Evolutionary conservation across 2,797 vertebrate species (phyloP).

Genomic region (Myotis findleyi): DNA sequence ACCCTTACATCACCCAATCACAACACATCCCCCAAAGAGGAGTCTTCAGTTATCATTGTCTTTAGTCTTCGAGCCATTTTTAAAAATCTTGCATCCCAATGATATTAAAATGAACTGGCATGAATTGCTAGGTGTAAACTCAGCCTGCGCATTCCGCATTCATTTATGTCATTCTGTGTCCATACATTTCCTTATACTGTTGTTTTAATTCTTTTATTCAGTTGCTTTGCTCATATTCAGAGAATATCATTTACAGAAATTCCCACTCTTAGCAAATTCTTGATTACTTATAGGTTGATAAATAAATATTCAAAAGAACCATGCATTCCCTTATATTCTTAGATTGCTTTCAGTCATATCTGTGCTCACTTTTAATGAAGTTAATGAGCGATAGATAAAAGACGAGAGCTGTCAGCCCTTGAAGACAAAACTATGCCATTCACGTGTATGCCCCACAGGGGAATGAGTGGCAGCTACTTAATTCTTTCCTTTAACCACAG

Average conservation of each 20-base stretch:
- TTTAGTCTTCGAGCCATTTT: conserved; percentile 4
- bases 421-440: not conserved
- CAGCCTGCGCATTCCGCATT: not conserved
- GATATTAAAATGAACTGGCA: not conserved
- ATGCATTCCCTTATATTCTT: not conserved
- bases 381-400: not conserved
- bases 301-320: not conserved
- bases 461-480: not conserved
- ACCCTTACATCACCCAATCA: not conserved
- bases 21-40: not conserved
- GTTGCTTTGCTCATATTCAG: not conserved
- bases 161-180: not conserved
- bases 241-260: not conserved
- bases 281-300: not conserved
- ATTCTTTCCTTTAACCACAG: not conserved
- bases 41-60: not conserved
- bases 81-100: not conserved
- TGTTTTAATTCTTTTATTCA: not conserved
- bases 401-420: not conserved
- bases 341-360: not conserved
- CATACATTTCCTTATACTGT: not conserved
- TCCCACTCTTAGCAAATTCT: not conserved
- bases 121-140: not conserved
- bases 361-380: conserved; percentile 36
- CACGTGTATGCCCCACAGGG: not conserved